phyloP scores from a whole-genome alignment of 1,140 invertebrate genomes.

The Orius laevigatus region DNA sequence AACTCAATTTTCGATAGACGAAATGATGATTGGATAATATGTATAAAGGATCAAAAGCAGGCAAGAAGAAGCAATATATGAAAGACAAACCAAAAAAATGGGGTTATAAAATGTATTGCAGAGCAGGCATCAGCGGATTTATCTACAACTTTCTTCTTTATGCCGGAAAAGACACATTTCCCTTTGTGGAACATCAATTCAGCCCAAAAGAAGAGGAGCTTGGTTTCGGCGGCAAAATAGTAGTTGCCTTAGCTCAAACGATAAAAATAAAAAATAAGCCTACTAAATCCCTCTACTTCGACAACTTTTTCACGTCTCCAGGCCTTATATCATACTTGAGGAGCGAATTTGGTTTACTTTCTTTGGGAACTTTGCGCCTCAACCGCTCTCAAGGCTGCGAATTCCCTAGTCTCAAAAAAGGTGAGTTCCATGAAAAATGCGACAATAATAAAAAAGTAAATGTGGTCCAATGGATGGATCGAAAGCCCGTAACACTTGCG shows the following conservation, averaged over 20 bases:
- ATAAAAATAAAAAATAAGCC: slow-evolving; percentile 6
- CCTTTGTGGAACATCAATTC: too few species aligned
- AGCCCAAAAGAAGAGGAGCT: slow-evolving; percentile 11
- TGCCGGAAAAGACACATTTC: too few species aligned
- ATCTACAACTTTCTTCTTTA: too few species aligned
- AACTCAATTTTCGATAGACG: slow-evolving; percentile 25
- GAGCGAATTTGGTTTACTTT: slow-evolving; percentile 20
- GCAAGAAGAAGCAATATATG: too few species aligned
- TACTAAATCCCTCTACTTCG: slow-evolving; percentile 17
- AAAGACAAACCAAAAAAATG: too few species aligned
- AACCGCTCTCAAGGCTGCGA: slow-evolving; percentile 25
- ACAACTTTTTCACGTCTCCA: slow-evolving; percentile 21
- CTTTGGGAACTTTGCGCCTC: slow-evolving; percentile 26
- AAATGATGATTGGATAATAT: slow-evolving; percentile 31
- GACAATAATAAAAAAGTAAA: slow-evolving; percentile 19
- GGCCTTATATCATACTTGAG: slow-evolving; percentile 15
- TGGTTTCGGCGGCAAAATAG: slow-evolving; percentile 24
- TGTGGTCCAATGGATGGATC: slow-evolving; percentile 29
- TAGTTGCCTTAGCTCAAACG: slow-evolving; percentile 21
- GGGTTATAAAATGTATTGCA: too few species aligned
- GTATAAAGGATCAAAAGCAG: too few species aligned
- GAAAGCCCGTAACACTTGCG: slow-evolving; percentile 27
- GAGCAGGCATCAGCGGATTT: too few species aligned
- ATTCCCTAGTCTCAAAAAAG: slow-evolving; percentile 26
- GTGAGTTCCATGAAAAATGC: slow-evolving; percentile 16